These are phyloP conservation scores for Calonectris borealis DNA, from an alignment of 2,113 vertebrate genomes.

Conservation along the genomic window DNA sequence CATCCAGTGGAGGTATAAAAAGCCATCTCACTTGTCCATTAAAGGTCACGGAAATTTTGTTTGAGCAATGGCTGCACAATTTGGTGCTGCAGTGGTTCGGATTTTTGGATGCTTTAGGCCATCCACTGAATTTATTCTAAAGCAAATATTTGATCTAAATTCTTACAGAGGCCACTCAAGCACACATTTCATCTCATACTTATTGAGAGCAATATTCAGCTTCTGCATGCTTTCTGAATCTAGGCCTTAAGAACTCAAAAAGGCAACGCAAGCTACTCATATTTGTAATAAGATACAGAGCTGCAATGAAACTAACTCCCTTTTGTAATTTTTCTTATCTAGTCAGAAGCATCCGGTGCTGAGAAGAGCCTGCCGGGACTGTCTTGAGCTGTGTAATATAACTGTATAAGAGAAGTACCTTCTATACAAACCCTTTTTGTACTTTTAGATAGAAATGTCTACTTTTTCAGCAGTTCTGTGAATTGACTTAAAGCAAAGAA, in stretches of 20 bases:
- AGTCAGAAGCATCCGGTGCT: slow-evolving; percentile 35
- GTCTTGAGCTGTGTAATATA: slow-evolving; percentile 75
- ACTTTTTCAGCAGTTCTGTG: slow-evolving; percentile 79
- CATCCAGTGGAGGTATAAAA: not conserved
- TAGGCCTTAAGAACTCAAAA: not conserved
- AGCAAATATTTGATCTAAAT: not conserved
- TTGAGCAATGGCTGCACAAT: not conserved
- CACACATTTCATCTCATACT: not conserved
- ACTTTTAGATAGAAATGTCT: slow-evolving; percentile 80
- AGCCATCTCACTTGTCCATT: not conserved
- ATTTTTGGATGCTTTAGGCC: not conserved
- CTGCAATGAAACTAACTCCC: slow-evolving; percentile 24
- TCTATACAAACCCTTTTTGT: slow-evolving; percentile 77
- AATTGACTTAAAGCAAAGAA: slow-evolving; percentile 69
- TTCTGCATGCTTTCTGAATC: not conserved
- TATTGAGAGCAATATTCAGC: not conserved
- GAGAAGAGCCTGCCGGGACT: slow-evolving; percentile 63
- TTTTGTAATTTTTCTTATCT: slow-evolving; percentile 1
- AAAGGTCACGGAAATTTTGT: not conserved
- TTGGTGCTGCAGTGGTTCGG: not conserved
- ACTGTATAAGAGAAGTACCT: slow-evolving; percentile 78
- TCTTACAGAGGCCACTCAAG: not conserved
- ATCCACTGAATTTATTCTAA: not conserved
- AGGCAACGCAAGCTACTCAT: not conserved
- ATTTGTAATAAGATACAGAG: not conserved